Conservation (phyloP, 2,113 vertebrate genomes). For the Collichthys lucidus region DNA sequence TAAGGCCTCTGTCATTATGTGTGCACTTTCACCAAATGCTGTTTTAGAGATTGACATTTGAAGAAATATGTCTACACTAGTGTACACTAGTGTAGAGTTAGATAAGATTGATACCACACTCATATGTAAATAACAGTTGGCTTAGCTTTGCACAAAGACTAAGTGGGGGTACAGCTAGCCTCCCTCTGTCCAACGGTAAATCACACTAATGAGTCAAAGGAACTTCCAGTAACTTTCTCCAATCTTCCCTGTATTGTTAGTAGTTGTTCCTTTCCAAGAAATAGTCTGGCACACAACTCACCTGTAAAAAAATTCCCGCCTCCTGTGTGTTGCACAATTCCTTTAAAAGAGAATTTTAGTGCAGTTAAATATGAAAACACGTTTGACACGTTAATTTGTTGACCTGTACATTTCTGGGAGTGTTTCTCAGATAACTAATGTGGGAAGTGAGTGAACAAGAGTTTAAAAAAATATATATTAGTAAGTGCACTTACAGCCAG, state of each 20-base stretch:
- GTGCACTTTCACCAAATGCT: background rate
- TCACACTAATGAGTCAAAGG: background rate
- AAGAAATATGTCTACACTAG: background rate
- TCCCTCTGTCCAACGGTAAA: background rate
- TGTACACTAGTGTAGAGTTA: background rate
- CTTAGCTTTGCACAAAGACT: constrained; percentile 1
- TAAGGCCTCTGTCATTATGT: background rate
- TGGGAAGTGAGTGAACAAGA: constrained; percentile 3
- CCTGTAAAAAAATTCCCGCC: background rate
- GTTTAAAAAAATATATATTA: background rate
- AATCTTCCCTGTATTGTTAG: background rate
- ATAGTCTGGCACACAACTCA: background rate
- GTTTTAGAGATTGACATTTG: background rate
- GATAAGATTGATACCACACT: background rate
- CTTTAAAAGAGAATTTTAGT: background rate
- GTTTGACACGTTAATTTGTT: background rate
- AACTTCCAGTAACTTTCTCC: background rate
- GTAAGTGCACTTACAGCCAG: background rate
- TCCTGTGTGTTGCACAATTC: no score
- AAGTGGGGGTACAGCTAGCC: background rate
- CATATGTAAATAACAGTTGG: background rate
- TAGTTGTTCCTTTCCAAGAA: background rate
- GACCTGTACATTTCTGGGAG: background rate
- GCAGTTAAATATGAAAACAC: background rate
- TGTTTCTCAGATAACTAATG: constrained; percentile 31